Percentiles rank a stretch among this genome's conserved stretches.
phyloP scores from a whole-genome alignment of 2,888 invertebrate genomes.

The Aradus depressus region DNA sequence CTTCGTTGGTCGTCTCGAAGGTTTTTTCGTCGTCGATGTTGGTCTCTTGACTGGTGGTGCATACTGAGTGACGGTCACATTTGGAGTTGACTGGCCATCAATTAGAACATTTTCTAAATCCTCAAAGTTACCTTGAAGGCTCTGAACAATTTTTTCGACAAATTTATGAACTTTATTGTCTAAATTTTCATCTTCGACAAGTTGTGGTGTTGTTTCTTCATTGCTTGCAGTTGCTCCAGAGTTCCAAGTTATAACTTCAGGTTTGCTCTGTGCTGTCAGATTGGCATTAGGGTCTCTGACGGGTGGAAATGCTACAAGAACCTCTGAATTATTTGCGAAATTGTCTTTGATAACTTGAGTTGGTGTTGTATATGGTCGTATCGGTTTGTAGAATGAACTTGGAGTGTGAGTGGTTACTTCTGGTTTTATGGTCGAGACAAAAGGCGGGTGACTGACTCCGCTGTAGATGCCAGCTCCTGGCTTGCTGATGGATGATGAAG shows the following conservation, averaged over 20 bases:
- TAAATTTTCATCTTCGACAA: constrained; percentile 66
- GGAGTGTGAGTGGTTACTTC: constrained; percentile 21
- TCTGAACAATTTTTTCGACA: constrained; percentile 72
- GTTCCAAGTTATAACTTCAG: constrained; percentile 27
- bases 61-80: constrained; percentile 30
- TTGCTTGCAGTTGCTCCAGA: constrained; percentile 40
- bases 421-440: constrained; percentile 20
- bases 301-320: constrained; percentile 70
- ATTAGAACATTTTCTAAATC: constrained; percentile 66
- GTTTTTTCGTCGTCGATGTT: constrained; percentile 36
- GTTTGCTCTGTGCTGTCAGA: constrained; percentile 35
- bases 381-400: constrained; percentile 18
- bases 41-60: constrained; percentile 35
- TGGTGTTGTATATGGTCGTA: constrained; percentile 15
- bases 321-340: constrained; percentile 38
- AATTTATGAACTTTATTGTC: constrained; percentile 70
- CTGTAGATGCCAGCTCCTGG: constrained; percentile 22
- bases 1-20: constrained; percentile 33
- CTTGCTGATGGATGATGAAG: constrained; percentile 24
- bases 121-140: constrained; percentile 70
- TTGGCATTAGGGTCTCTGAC: constrained; percentile 67
- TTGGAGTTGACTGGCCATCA: constrained; percentile 36
- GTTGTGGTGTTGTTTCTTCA: constrained; percentile 64
- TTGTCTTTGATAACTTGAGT: constrained; percentile 25
- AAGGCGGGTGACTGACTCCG: constrained; percentile 21